Evolutionary conservation across 1,140 invertebrate species (phyloP).

Genomic region (Battus philenor): DNA sequence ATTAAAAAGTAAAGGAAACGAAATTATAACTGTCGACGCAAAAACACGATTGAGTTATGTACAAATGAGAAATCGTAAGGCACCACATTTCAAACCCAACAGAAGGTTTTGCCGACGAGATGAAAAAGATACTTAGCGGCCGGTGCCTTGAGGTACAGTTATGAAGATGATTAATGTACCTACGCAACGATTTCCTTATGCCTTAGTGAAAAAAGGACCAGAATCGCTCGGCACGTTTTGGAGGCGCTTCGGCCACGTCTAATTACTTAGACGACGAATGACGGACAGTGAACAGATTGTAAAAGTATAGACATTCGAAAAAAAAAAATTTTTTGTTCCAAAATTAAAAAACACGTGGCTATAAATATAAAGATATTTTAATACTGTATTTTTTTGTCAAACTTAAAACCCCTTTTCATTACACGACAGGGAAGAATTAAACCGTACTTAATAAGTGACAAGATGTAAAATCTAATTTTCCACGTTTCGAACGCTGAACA

Average conservation of each 20-base stretch:
- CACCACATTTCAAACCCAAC: conserved; percentile 28
- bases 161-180: conserved; percentile 35
- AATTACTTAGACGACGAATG: conserved; percentile 20
- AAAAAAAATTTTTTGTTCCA: too few relatives aligned
- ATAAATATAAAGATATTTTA: too few relatives aligned
- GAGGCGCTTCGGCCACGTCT: conserved; percentile 11
- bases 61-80: conserved; percentile 1
- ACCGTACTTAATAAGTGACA: too few relatives aligned
- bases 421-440: too few relatives aligned
- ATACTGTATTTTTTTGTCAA: too few relatives aligned
- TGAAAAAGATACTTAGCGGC: conserved; percentile 41
- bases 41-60: conserved; percentile 1
- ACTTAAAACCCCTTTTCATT: too few relatives aligned
- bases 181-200: conserved; percentile 26
- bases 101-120: conserved; percentile 22
- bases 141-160: conserved; percentile 28
- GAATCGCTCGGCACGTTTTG: conserved; percentile 18
- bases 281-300: conserved; percentile 13
- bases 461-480: too few relatives aligned
- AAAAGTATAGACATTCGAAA: too few relatives aligned
- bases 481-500: too few relatives aligned
- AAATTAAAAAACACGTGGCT: too few relatives aligned
- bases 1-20: conserved; percentile 1
- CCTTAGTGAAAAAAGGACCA: conserved; percentile 32
- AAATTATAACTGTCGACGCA: conserved; percentile 1